Evolutionary conservation across 2,113 vertebrate species (phyloP).

Genomic region (Takifugu bimaculatus): DNA sequence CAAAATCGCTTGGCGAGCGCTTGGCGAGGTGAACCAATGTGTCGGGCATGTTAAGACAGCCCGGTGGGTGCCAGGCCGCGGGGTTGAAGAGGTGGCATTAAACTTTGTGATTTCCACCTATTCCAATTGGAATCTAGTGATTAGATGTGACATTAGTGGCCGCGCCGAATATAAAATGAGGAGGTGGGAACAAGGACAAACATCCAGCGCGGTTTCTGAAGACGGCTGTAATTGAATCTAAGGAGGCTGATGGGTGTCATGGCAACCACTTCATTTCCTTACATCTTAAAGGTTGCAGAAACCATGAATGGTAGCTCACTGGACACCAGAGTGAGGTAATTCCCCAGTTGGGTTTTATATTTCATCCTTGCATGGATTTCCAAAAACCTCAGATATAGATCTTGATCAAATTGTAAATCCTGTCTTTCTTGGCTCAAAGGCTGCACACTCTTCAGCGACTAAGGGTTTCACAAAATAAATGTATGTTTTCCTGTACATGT

Average conservation of each 20-base stretch:
- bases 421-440: no score
- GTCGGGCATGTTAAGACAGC: conserved; percentile 68
- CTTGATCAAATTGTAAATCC: no score
- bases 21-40: conserved; percentile 59
- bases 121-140: conserved; percentile 72
- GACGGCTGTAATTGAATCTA: no score
- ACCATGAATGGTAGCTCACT: no score
- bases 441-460: no score
- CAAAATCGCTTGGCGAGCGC: conserved; percentile 37
- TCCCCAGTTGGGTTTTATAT: no score
- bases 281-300: no score
- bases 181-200: conserved; percentile 49
- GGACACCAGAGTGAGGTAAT: no score
- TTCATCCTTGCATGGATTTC: no score
- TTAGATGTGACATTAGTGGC: conserved; percentile 72
- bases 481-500: no score
- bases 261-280: not conserved
- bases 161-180: conserved; percentile 63
- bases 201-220: conserved; percentile 29
- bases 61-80: conserved; percentile 17
- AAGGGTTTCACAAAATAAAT: no score
- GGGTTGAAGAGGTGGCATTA: conserved; percentile 19
- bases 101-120: conserved; percentile 65
- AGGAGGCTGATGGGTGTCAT: conserved; percentile 17
- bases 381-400: no score